Percentiles rank a stretch among this genome's conserved stretches.
These are phyloP conservation scores for Charadrius vociferus DNA, from an alignment of 2,113 vertebrate species.

Conservation along the genomic window DNA sequence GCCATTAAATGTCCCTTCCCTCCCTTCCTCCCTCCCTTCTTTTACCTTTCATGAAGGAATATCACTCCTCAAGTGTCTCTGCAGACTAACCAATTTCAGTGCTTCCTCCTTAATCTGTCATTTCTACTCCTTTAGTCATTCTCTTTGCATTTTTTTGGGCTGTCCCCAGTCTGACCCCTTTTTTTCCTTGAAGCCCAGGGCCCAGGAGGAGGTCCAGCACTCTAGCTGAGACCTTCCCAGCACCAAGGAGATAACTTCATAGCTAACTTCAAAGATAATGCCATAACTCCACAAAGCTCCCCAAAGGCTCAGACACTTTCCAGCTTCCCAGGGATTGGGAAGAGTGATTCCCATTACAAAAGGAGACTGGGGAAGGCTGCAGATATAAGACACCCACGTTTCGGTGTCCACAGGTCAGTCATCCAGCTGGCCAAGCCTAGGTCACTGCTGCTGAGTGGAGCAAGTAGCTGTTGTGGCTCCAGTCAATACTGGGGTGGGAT, in stretches of 20 bases:
- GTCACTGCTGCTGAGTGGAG: neutral
- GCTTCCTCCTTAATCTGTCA: neutral
- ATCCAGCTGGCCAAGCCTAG: neutral
- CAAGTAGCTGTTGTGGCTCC: neutral
- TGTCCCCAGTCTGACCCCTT: slow-evolving; percentile 15
- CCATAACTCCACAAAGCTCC: neutral
- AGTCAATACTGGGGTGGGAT: neutral
- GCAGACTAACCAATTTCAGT: neutral
- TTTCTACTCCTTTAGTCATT: neutral
- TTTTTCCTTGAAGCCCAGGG: neutral
- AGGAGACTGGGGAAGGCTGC: neutral
- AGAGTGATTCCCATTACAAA: neutral
- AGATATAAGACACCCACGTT: neutral
- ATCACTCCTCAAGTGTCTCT: neutral
- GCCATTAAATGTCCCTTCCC: neutral
- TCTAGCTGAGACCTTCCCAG: neutral
- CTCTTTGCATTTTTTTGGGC: neutral
- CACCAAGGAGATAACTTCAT: neutral
- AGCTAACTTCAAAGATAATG: neutral
- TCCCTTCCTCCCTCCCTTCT: neutral
- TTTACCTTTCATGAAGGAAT: neutral
- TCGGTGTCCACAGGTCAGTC: neutral
- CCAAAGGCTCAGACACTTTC: neutral
- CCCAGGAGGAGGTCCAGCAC: neutral
- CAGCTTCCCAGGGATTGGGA: neutral